Percentiles rank a stretch among this genome's conserved stretches.
Evolutionary conservation across 2,113 vertebrate genomes (phyloP).

Genomic region (Varanus komodoensis): DNA sequence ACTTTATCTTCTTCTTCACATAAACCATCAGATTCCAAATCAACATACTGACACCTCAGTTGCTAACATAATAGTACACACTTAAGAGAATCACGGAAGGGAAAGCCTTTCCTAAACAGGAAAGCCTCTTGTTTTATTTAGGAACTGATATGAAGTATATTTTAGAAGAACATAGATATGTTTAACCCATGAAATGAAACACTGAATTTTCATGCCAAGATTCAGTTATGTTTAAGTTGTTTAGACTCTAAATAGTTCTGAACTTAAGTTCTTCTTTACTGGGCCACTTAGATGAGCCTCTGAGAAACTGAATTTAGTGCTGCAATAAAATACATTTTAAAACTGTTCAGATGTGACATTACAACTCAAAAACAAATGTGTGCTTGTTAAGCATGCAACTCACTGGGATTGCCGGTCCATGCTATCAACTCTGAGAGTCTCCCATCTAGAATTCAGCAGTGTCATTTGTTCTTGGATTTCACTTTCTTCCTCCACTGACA

Average conservation of each 20-base stretch:
- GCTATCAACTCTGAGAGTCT: conserved; percentile 91
- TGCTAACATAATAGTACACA: conserved; percentile 24
- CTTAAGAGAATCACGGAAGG: neutral
- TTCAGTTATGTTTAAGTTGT: neutral
- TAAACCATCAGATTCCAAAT: conserved; percentile 36
- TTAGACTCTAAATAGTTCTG: neutral
- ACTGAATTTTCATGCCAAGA: neutral
- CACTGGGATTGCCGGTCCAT: conserved; percentile 97
- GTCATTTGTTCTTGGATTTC: conserved; percentile 98
- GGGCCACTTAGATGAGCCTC: neutral
- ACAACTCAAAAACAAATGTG: neutral
- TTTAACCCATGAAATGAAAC: neutral
- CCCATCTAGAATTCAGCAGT: conserved; percentile 95
- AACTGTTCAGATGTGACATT: neutral
- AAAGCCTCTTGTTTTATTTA: neutral
- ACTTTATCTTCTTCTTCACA: neutral
- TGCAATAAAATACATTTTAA: neutral
- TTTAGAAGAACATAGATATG: conserved; percentile 5
- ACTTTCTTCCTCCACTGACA: conserved; percentile 92
- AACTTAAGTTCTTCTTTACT: neutral
- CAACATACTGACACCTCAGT: conserved; percentile 24
- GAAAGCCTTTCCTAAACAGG: neutral
- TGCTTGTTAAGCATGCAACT: conserved; percentile 37
- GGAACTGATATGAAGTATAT: conserved; percentile 16
- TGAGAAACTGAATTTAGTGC: conserved; percentile 7